phyloP scores from a whole-genome alignment of 2,113 vertebrate genomes.

The Leptocoma aspasia region DNA sequence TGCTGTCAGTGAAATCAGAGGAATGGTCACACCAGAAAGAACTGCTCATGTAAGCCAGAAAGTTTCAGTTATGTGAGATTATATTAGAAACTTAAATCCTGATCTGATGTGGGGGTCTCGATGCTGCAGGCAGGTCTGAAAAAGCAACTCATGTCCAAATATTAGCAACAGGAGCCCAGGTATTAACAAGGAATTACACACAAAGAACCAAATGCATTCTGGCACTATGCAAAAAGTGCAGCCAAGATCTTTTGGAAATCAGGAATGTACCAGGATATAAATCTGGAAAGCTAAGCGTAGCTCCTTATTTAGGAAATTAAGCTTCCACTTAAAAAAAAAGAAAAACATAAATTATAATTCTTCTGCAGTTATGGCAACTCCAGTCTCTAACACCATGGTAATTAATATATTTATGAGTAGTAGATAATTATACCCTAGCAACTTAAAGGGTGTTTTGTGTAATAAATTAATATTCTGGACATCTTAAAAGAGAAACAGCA shows the following conservation, averaged over 20 bases:
- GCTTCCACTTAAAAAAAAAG: neutral
- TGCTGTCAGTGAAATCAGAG: neutral
- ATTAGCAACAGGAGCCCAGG: neutral
- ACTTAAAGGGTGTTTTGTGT: neutral
- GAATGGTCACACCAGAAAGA: neutral
- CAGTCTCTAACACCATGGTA: neutral
- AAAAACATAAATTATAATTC: neutral
- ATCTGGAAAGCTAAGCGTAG: neutral
- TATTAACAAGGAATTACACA: neutral
- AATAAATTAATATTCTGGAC: neutral
- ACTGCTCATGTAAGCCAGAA: neutral
- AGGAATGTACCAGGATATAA: neutral
- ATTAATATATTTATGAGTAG: neutral
- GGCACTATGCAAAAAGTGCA: neutral
- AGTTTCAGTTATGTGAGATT: neutral
- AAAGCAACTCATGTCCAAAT: neutral
- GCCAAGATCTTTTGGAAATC: neutral
- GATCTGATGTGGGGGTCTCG: neutral
- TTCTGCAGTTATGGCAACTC: neutral
- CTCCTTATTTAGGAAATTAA: neutral
- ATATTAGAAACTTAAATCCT: neutral
- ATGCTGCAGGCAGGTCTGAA: neutral
- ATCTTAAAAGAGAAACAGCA: neutral
- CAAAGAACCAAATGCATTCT: neutral
- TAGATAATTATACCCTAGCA: neutral